Evolutionary conservation across 2,113 vertebrate species (phyloP).

Genomic region (Micronycteris hirsuta): DNA sequence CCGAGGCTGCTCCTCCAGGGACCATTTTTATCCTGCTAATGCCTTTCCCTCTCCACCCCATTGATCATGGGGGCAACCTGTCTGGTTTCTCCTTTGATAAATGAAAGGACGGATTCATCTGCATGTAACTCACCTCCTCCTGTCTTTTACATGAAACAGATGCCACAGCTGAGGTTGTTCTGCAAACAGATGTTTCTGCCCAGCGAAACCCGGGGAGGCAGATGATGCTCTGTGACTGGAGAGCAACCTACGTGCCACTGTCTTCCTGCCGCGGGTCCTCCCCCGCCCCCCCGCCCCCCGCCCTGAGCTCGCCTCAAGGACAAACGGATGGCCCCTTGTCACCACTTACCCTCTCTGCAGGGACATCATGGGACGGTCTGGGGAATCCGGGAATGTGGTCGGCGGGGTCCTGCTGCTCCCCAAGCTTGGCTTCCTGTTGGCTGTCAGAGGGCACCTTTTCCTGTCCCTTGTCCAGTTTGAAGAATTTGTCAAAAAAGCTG

Average conservation of each 20-base stretch:
- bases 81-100: background rate
- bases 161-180: background rate
- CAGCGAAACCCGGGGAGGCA: background rate
- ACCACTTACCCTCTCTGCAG: constrained; percentile 75
- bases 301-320: background rate
- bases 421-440: background rate
- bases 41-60: background rate
- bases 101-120: background rate
- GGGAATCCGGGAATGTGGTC: background rate
- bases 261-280: background rate
- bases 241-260: fast-evolving
- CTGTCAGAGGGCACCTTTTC: background rate
- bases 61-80: background rate
- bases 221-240: fast-evolving
- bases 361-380: background rate
- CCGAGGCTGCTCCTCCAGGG: background rate
- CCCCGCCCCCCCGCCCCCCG: background rate
- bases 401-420: background rate
- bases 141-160: background rate
- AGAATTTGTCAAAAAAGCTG: constrained; percentile 83
- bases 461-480: constrained; percentile 81
- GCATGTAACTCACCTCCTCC: background rate
- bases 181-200: background rate
- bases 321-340: fast-evolving
- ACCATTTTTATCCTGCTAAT: background rate